phyloP scores from a whole-genome alignment of 2,888 invertebrate genomes.

The Timandra comae region DNA sequence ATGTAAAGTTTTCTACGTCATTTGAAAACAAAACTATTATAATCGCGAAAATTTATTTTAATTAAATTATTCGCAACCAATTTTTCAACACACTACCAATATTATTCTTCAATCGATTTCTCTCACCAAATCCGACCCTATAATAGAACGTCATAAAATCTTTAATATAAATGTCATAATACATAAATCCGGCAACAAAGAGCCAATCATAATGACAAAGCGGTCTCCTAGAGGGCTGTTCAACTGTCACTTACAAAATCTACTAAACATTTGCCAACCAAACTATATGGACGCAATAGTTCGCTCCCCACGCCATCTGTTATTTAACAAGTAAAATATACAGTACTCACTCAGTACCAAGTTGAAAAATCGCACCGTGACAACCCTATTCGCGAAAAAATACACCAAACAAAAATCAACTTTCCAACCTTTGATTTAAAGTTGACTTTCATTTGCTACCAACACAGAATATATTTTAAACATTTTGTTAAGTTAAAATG shows the following conservation, averaged over 20 bases:
- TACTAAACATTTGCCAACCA: conserved; percentile 57
- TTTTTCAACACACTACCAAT: too few species aligned
- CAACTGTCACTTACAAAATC: conserved; percentile 58
- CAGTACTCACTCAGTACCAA: conserved; percentile 72
- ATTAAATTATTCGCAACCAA: too few species aligned
- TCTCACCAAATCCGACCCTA: too few species aligned
- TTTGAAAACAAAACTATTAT: too few species aligned
- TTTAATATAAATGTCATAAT: conserved; percentile 14
- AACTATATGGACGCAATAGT: conserved; percentile 72
- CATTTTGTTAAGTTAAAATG: conserved; percentile 76
- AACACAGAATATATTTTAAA: conserved; percentile 67
- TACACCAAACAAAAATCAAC: conserved; percentile 18
- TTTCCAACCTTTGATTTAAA: conserved; percentile 27
- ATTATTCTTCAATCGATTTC: too few species aligned
- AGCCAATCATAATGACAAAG: conserved; percentile 26
- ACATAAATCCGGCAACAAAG: conserved; percentile 13
- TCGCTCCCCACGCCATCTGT: conserved; percentile 72
- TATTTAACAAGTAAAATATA: conserved; percentile 75
- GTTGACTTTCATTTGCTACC: conserved; percentile 40
- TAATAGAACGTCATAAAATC: too few species aligned
- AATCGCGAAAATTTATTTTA: too few species aligned
- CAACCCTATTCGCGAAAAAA: conserved; percentile 48
- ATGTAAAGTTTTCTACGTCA: too few species aligned
- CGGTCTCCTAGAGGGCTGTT: conserved; percentile 50
- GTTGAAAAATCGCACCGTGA: conserved; percentile 66